Conservation (phyloP, 2,113 vertebrate species). For the Phylloscopus whistleri region DNA sequence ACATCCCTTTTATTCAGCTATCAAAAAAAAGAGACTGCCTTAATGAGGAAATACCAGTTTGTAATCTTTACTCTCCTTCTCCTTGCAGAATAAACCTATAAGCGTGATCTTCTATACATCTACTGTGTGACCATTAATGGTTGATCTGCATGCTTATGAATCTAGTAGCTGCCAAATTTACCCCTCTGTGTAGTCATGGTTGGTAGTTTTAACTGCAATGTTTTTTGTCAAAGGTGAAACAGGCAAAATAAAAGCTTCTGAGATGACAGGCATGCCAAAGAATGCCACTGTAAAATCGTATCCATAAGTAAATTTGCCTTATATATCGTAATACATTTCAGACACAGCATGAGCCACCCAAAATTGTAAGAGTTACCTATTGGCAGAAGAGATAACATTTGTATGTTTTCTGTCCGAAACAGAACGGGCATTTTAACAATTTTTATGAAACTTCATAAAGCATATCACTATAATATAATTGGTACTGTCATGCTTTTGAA, state of each 20-base stretch:
- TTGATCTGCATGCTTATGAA: not conserved
- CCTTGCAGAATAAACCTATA: not conserved
- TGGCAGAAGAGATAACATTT: not conserved
- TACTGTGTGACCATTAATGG: not conserved
- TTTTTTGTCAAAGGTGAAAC: not conserved
- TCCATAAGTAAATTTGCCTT: not conserved
- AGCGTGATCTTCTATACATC: constrained; percentile 9
- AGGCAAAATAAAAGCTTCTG: not conserved
- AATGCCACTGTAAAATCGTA: not conserved
- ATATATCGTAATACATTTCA: not conserved
- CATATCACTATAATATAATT: not conserved
- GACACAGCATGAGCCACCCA: not conserved
- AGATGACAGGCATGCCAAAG: not conserved
- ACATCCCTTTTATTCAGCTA: not conserved
- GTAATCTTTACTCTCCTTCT: not conserved
- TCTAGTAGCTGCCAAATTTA: not conserved
- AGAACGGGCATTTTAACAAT: not conserved
- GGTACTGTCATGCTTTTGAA: not conserved
- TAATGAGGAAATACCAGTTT: constrained; percentile 17
- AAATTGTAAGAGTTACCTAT: not conserved
- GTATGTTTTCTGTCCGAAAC: not conserved
- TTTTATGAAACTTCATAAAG: not conserved
- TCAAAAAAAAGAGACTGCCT: not conserved
- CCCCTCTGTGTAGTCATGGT: not conserved
- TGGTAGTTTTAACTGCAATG: not conserved